phyloP scores from a whole-genome alignment of 2,113 vertebrate genomes.

The Sinocyclocheilus maitianheensis region DNA sequence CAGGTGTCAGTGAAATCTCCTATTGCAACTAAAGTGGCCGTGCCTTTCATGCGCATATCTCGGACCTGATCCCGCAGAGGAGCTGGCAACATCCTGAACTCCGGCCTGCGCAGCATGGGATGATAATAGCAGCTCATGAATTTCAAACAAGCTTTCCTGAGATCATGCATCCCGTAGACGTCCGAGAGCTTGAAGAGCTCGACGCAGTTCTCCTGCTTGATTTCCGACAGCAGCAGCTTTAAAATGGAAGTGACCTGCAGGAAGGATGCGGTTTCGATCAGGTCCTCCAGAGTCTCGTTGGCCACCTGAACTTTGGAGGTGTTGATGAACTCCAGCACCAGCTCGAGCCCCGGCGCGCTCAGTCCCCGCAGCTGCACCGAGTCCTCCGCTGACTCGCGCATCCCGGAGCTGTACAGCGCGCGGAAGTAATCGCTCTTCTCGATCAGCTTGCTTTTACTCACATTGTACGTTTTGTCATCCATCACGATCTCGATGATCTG shows the following conservation, averaged over 20 bases:
- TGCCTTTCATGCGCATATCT: slow-evolving; percentile 85
- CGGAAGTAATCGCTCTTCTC: slow-evolving; percentile 97
- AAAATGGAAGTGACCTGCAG: slow-evolving; percentile 90
- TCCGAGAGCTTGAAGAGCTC: slow-evolving; percentile 87
- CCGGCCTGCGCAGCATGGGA: slow-evolving; percentile 81
- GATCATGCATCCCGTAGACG: slow-evolving; percentile 87
- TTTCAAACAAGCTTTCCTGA: slow-evolving; percentile 81
- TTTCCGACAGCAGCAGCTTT: slow-evolving; percentile 84
- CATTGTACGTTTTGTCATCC: slow-evolving; percentile 86
- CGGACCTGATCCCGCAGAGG: slow-evolving; percentile 76
- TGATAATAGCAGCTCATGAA: slow-evolving; percentile 89
- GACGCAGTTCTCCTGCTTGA: slow-evolving; percentile 86
- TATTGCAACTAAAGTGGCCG: slow-evolving; percentile 82
- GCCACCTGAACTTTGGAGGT: slow-evolving; percentile 79
- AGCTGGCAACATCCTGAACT: slow-evolving; percentile 74
- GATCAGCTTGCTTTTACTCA: slow-evolving; percentile 88
- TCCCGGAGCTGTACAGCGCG: slow-evolving; percentile 92
- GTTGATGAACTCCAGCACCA: slow-evolving; percentile 92
- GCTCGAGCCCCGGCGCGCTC: slow-evolving; percentile 86
- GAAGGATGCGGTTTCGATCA: slow-evolving; percentile 92
- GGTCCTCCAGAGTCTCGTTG: slow-evolving; percentile 82
- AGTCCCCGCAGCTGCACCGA: slow-evolving; percentile 89
- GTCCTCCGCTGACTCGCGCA: slow-evolving; percentile 88
- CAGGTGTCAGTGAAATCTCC: slow-evolving; percentile 82
- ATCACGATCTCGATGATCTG: slow-evolving; percentile 85